Base-by-base conservation (phyloP, 2,113 vertebrate species). In the Budorcas taxicolor region DNA sequence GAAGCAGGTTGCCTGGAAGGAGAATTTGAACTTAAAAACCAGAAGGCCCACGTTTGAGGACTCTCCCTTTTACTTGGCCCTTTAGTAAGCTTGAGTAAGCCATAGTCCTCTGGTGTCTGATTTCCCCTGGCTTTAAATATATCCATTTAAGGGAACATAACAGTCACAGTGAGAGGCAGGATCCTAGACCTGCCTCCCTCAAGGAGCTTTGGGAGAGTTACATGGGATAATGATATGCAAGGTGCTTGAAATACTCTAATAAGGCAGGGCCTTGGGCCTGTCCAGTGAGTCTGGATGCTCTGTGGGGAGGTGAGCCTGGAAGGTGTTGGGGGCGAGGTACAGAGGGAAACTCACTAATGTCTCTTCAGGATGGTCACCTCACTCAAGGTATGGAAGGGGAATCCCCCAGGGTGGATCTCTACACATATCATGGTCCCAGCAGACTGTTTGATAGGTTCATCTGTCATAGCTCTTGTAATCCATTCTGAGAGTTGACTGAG, bases 171-270 rank as follows among this genome's bases (percentile, higher is more conserved):
- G 71, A 76, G 23, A 76, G 23, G 23, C 6, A 58, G 33, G 58
- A 81, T 40, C 21, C 27, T 40, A 23, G 43, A 50, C 19, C n/a
- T 76, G 21, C 91, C 80, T 87, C 53, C 6, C 5, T 50, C 2
- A 2, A 36, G 82, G 87, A 13, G 15, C 14, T 21, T 7, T 40
- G 90, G 74, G 40, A 92, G n/a, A 40, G n/a, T 82, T 53, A 50
- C 52, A 31, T 33, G 36, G 64, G 47, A 33, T 92, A 50, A 60
- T 96, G 62, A 83, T 23, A 64, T 17, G 50, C 57, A 94, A 95
- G 81, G 87, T 94, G 52, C 13, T 95, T 53, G 87, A 86, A 86
- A 27, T 21, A 16, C 25, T 80, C 17, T 27, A 45, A 31, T 12
- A n/a, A 84, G 43, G 36, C 27, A 64, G 55, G 55, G 45, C 80